Conservation (phyloP, 2,113 vertebrate species). For the Chionis minor region DNA sequence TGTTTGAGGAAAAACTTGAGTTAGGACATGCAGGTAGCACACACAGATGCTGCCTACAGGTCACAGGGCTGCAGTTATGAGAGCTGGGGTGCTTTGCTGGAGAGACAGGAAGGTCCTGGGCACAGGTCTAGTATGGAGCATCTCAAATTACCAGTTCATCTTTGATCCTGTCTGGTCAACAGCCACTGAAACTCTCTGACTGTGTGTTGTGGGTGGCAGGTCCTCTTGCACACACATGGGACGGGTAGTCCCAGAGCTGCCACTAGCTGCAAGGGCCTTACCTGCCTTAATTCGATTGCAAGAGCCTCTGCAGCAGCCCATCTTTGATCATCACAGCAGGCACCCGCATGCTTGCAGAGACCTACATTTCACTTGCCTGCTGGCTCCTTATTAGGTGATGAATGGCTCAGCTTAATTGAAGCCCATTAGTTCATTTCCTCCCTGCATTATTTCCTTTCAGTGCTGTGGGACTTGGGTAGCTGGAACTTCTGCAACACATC, state of each 20-base stretch:
- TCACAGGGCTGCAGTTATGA: neutral
- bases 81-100: neutral
- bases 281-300: neutral
- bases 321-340: neutral
- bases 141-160: neutral
- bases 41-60: neutral
- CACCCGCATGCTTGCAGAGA: neutral
- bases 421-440: constrained; percentile 12
- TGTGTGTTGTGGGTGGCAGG: neutral
- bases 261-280: neutral
- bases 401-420: neutral
- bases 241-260: neutral
- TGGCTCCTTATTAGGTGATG: neutral
- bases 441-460: neutral
- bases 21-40: neutral
- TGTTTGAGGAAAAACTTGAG: neutral
- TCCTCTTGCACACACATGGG: neutral
- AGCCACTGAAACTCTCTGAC: neutral
- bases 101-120: neutral
- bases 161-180: neutral
- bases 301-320: neutral
- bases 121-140: neutral
- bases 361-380: neutral
- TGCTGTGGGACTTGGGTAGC: neutral
- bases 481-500: neutral